phyloP scores from a whole-genome alignment of 2,888 invertebrate genomes.

The Sthenelais limicola region DNA sequence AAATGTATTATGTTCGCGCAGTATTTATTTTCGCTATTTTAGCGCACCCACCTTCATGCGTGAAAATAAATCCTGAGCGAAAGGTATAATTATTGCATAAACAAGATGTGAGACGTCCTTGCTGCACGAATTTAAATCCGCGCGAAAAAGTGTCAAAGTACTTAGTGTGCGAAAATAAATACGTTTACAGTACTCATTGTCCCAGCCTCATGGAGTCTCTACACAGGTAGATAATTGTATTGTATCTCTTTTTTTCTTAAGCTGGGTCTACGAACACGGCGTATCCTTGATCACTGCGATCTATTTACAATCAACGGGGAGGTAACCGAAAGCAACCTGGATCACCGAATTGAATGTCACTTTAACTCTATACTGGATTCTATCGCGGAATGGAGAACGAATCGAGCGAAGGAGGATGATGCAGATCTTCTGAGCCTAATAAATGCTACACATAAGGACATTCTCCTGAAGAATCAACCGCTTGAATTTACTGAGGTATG shows the following conservation, averaged over 20 bases:
- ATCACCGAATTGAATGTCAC: constrained; percentile 71
- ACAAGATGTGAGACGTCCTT: too few relatives aligned
- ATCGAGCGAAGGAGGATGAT: background rate
- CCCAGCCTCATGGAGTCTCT: too few relatives aligned
- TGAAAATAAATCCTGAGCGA: too few relatives aligned
- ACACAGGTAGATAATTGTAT: background rate
- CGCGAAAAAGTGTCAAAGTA: too few relatives aligned
- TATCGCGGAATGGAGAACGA: constrained; percentile 54
- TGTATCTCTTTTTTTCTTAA: constrained; percentile 24
- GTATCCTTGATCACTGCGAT: constrained; percentile 67
- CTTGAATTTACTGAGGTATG: constrained; percentile 67
- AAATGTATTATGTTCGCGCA: too few relatives aligned
- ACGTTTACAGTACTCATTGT: too few relatives aligned
- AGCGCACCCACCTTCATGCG: too few relatives aligned
- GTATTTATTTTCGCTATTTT: too few relatives aligned
- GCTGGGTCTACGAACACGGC: constrained; percentile 36
- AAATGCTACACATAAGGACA: constrained; percentile 68
- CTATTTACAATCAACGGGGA: constrained; percentile 64
- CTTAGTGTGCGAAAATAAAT: too few relatives aligned
- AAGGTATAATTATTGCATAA: too few relatives aligned
- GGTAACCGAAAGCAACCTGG: constrained; percentile 60
- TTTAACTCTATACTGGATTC: constrained; percentile 71
- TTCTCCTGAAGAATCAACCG: constrained; percentile 66
- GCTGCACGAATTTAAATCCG: too few relatives aligned
- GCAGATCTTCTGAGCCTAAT: constrained; percentile 49